Percentiles rank a stretch among this genome's conserved stretches.
These are phyloP conservation scores for Tapera naevia DNA, from an alignment of 2,797 vertebrate species.

Conservation along the genomic window DNA sequence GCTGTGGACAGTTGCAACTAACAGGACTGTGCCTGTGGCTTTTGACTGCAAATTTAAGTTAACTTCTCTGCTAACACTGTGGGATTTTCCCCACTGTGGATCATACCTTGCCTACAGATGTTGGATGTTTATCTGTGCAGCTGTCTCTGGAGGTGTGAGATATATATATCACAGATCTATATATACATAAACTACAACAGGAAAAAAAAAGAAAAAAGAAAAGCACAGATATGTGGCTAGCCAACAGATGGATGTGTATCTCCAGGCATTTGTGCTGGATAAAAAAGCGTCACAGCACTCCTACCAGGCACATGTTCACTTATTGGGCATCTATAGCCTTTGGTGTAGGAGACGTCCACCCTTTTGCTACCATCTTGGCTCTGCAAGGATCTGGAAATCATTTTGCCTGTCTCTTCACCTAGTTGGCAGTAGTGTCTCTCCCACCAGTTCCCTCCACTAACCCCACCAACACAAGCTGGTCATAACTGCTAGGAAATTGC, in stretches of 20 bases:
- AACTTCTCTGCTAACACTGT: neutral
- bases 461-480: neutral
- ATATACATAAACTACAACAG: constrained; percentile 5
- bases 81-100: neutral
- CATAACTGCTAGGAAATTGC: neutral
- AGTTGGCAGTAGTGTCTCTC: neutral
- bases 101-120: neutral
- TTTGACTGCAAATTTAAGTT: neutral
- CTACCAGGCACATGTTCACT: constrained; percentile 48
- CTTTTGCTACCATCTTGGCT: neutral
- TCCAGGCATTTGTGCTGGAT: constrained; percentile 25
- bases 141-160: neutral
- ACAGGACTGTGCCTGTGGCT: neutral
- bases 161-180: neutral
- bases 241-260: constrained; percentile 42
- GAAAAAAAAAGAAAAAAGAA: neutral
- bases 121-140: neutral
- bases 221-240: neutral
- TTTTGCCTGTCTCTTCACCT: neutral
- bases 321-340: neutral
- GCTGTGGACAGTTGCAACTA: neutral
- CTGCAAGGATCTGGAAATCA: neutral
- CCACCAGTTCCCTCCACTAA: neutral
- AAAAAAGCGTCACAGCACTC: neutral
- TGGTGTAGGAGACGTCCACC: neutral